These are phyloP conservation scores for Thera obeliscata DNA, from an alignment of 2,888 invertebrate species.

Conservation along the genomic window DNA sequence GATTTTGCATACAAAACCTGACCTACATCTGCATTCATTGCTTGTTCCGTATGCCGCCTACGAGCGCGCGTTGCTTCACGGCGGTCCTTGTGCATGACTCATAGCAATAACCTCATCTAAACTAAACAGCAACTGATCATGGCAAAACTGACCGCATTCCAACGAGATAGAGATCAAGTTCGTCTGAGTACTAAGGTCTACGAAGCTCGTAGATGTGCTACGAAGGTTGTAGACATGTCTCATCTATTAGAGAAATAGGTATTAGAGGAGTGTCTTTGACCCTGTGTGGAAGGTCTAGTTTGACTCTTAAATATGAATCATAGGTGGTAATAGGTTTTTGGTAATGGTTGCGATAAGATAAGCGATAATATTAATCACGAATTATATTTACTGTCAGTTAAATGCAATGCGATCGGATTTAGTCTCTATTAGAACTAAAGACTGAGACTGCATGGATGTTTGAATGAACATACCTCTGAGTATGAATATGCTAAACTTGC, in stretches of 20 bases:
- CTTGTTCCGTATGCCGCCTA: constrained; percentile 39
- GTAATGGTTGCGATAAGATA: constrained; percentile 21
- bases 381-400: too few relatives aligned
- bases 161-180: constrained; percentile 24
- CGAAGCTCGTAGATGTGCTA: constrained; percentile 23
- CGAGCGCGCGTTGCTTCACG: constrained; percentile 32
- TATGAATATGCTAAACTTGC: too few relatives aligned
- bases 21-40: constrained; percentile 37
- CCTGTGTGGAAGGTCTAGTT: constrained; percentile 28
- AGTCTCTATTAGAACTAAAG: too few relatives aligned
- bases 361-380: not conserved
- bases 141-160: constrained; percentile 22
- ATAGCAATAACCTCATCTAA: constrained; percentile 27
- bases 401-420: too few relatives aligned
- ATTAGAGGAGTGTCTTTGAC: constrained; percentile 34
- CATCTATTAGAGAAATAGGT: constrained; percentile 27
- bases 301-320: constrained; percentile 33
- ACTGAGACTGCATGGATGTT: too few relatives aligned
- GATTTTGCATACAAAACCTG: constrained; percentile 38
- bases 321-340: constrained; percentile 19
- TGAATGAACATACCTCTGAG: too few relatives aligned
- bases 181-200: constrained; percentile 12
- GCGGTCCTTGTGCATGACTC: constrained; percentile 37
- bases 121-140: constrained; percentile 17
- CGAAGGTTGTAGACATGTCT: constrained; percentile 40